phyloP scores from a whole-genome alignment of 2,888 invertebrate genomes.

The Drosophila borborema region DNA sequence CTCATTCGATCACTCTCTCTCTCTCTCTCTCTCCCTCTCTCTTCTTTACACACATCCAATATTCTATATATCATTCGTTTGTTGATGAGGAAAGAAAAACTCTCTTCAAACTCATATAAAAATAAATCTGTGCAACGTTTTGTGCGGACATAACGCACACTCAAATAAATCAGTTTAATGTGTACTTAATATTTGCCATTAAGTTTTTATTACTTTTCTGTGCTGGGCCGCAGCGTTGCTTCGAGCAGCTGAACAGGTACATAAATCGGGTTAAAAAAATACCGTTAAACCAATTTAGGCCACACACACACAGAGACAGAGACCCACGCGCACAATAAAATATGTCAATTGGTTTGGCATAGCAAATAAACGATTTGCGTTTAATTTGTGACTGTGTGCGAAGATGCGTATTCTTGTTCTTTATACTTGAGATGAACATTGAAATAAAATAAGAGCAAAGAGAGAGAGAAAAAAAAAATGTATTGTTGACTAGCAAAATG shows the following conservation, averaged over 20 bases:
- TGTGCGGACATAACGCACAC: slow-evolving; percentile 26
- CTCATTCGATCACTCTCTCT: background rate
- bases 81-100: background rate
- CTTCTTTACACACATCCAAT: background rate
- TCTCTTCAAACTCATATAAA: slow-evolving; percentile 52
- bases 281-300: slow-evolving; percentile 31
- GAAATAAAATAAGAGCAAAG: background rate
- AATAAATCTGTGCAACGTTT: slow-evolving; percentile 43
- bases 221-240: slow-evolving; percentile 14
- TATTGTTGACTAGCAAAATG: no score
- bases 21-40: background rate
- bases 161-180: slow-evolving; percentile 76
- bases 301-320: slow-evolving; percentile 13
- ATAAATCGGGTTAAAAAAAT: slow-evolving; percentile 40
- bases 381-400: slow-evolving; percentile 26
- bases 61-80: background rate
- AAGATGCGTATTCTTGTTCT: background rate
- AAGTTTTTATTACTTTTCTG: slow-evolving; percentile 68
- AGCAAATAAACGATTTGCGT: slow-evolving; percentile 32
- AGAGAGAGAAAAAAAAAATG: no score
- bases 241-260: slow-evolving; percentile 41
- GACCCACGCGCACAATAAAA: slow-evolving; percentile 30
- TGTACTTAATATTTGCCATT: slow-evolving; percentile 73
- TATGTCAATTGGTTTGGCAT: slow-evolving; percentile 47
- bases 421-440: no score